A percentile compares a stretch with the other conserved stretches of the same genome.
These are phyloP conservation scores for Penaeus monodon DNA, from an alignment of 2,888 invertebrate species.

Conservation along the genomic window DNA sequence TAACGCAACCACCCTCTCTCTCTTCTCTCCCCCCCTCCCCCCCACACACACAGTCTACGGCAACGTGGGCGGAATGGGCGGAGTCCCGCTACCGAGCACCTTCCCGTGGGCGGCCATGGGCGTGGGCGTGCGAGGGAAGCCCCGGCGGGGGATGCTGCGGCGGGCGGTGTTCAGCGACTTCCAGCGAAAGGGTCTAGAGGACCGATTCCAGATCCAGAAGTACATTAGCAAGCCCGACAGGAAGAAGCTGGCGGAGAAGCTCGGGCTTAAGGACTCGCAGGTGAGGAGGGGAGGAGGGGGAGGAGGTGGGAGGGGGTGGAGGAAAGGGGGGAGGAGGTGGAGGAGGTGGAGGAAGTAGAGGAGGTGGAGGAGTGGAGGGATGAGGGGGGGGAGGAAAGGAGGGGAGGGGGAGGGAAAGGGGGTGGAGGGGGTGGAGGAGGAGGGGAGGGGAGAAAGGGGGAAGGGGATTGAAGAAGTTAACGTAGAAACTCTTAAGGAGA, in stretches of 20 bases:
- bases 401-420: background rate
- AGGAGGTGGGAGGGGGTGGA: background rate
- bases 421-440: slow-evolving; percentile 7
- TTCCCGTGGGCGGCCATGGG: slow-evolving; percentile 89
- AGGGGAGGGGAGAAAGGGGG: slow-evolving; percentile 37
- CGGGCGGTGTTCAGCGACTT: slow-evolving; percentile 97
- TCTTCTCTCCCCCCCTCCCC: background rate
- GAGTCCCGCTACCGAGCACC: slow-evolving; percentile 71
- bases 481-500: background rate
- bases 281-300: slow-evolving; percentile 72
- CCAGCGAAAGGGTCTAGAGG: slow-evolving; percentile 94
- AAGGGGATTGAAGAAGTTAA: slow-evolving; percentile 45
- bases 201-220: slow-evolving; percentile 95
- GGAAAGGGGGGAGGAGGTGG: background rate
- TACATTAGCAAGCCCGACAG: slow-evolving; percentile 98
- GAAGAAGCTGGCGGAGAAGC: slow-evolving; percentile 94
- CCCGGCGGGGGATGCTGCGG: slow-evolving; percentile 95
- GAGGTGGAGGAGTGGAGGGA: background rate
- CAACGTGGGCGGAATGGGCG: slow-evolving; percentile 68
- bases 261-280: slow-evolving; percentile 97
- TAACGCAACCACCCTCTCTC: too few relatives aligned
- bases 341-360: background rate
- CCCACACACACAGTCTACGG: slow-evolving; percentile 52
- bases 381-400: background rate
- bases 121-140: slow-evolving; percentile 76